Percentiles rank a stretch among this genome's conserved stretches.
These are phyloP conservation scores for Drosophila recens DNA, from an alignment of 2,888 invertebrate species.

Conservation along the genomic window DNA sequence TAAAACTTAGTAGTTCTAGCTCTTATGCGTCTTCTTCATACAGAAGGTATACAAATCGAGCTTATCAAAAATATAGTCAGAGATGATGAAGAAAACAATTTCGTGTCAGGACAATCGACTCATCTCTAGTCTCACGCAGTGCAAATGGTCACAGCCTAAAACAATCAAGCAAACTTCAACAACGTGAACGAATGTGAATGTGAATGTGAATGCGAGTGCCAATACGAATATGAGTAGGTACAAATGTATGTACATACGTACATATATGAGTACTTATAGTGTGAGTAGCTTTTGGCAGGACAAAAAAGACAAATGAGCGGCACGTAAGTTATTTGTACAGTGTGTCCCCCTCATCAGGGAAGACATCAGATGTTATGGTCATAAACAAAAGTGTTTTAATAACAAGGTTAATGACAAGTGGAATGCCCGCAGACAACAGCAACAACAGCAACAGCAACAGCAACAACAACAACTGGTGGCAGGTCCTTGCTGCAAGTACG, in stretches of 20 bases:
- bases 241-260: neutral
- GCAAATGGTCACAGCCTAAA: slow-evolving; percentile 12
- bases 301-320: slow-evolving; percentile 78
- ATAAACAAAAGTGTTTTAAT: slow-evolving; percentile 82
- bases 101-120: slow-evolving; percentile 19
- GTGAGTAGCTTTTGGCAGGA: slow-evolving; percentile 29
- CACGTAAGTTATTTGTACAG: slow-evolving; percentile 83
- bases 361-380: slow-evolving; percentile 82
- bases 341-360: slow-evolving; percentile 48
- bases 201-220: slow-evolving; percentile 1
- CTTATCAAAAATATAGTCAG: too few relatives aligned
- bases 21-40: too few relatives aligned
- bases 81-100: neutral
- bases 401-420: slow-evolving; percentile 84
- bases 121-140: neutral
- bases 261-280: slow-evolving; percentile 9
- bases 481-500: slow-evolving; percentile 51
- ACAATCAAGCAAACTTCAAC: slow-evolving; percentile 20
- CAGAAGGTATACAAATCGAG: too few relatives aligned
- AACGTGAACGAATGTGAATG: slow-evolving; percentile 6
- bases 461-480: slow-evolving; percentile 20
- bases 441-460: slow-evolving; percentile 9
- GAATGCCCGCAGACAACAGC: slow-evolving; percentile 66
- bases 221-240: slow-evolving; percentile 6
- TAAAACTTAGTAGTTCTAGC: too few relatives aligned